Evolutionary conservation across 1,140 invertebrate genomes (phyloP).

Genomic region (Drosophila ficusphila): DNA sequence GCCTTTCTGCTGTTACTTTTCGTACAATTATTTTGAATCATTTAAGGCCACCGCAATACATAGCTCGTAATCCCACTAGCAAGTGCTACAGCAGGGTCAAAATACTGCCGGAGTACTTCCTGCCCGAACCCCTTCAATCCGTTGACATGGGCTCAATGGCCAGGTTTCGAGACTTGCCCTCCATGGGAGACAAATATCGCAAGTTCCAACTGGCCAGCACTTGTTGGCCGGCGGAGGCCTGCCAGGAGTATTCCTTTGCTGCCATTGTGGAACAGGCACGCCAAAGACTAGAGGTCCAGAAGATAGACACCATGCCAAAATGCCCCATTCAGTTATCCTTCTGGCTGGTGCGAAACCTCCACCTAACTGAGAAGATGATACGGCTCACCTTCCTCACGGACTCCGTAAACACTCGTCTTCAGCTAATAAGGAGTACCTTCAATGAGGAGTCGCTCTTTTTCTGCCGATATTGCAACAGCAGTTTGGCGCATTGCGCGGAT

Average conservation of each 20-base stretch:
- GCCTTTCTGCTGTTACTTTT: no score
- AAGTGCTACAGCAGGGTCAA: slow-evolving; percentile 86
- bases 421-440: slow-evolving; percentile 87
- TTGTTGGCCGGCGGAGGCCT: slow-evolving; percentile 87
- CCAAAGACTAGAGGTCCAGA: slow-evolving; percentile 72
- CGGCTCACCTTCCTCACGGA: slow-evolving; percentile 88
- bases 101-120: slow-evolving; percentile 88
- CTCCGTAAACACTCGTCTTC: slow-evolving; percentile 87
- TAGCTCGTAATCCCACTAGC: slow-evolving; percentile 62
- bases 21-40: neutral
- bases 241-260: slow-evolving; percentile 88
- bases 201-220: slow-evolving; percentile 84
- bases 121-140: slow-evolving; percentile 85
- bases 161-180: slow-evolving; percentile 83
- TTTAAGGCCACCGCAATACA: slow-evolving; percentile 65
- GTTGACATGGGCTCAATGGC: slow-evolving; percentile 84
- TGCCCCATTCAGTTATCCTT: slow-evolving; percentile 89
- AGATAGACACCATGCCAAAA: slow-evolving; percentile 85
- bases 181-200: slow-evolving; percentile 74
- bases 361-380: slow-evolving; percentile 85
- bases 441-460: slow-evolving; percentile 86
- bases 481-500: slow-evolving; percentile 88
- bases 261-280: slow-evolving; percentile 84
- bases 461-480: slow-evolving; percentile 88
- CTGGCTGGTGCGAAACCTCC: slow-evolving; percentile 89